Evolutionary conservation across 2,797 vertebrate genomes (phyloP).

Genomic region (Sebastes vulpes): DNA sequence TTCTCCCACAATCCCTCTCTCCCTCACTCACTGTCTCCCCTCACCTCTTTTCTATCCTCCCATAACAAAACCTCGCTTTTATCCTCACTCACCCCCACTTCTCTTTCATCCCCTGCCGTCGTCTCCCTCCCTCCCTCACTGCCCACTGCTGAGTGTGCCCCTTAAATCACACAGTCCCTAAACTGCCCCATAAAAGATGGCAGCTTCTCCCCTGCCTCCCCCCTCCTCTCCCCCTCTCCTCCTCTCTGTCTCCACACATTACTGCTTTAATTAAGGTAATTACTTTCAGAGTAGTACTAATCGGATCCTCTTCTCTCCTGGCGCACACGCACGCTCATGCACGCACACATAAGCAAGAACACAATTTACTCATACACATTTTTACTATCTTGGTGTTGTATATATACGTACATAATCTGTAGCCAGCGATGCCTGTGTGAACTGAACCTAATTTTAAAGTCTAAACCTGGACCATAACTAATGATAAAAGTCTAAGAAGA

Average conservation of each 20-base stretch:
- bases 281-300: slow-evolving; percentile 90
- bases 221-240: slow-evolving; percentile 33
- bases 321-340: slow-evolving; percentile 35
- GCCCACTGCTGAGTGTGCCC: slow-evolving; percentile 63
- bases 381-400: slow-evolving; percentile 42
- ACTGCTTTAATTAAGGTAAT: slow-evolving; percentile 91
- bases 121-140: neutral
- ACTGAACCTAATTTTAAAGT: slow-evolving; percentile 63
- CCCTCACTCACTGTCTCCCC: neutral
- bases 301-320: slow-evolving; percentile 82
- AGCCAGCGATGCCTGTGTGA: slow-evolving; percentile 54
- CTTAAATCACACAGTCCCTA: slow-evolving; percentile 86
- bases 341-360: slow-evolving; percentile 7
- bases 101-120: slow-evolving; percentile 36
- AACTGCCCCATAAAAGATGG: slow-evolving; percentile 86
- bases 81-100: slow-evolving; percentile 33
- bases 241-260: slow-evolving; percentile 82
- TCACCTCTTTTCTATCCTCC: slow-evolving; percentile 31
- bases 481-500: slow-evolving; percentile 10
- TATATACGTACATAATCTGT: slow-evolving; percentile 41
- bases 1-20: neutral
- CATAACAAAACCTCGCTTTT: slow-evolving; percentile 41
- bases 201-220: slow-evolving; percentile 70
- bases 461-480: slow-evolving; percentile 4
- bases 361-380: slow-evolving; percentile 46